Conservation (phyloP, 2,797 vertebrate species). For the Characodon lateralis region DNA sequence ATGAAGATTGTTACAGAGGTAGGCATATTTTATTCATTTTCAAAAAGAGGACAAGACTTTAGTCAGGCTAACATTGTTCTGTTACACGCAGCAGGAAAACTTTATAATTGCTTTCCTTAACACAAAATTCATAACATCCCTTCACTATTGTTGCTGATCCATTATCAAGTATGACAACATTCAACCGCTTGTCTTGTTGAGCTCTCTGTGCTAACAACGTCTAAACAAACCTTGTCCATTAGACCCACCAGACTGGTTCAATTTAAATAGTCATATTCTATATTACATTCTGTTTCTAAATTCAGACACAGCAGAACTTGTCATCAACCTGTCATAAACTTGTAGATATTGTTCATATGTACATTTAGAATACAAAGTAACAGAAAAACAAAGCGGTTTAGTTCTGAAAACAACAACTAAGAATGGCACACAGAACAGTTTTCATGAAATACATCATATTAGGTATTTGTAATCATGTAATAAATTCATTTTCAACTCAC, state of each 20-base stretch:
- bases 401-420: too few species aligned
- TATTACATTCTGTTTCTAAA: not conserved
- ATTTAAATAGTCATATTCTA: not conserved
- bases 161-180: not conserved
- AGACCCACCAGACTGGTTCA: too few species aligned
- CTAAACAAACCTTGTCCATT: too few species aligned
- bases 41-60: not conserved
- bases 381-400: too few species aligned
- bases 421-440: too few species aligned
- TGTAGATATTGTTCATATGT: not conserved
- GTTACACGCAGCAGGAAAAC: not conserved
- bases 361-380: not conserved
- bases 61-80: not conserved
- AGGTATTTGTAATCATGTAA: not conserved
- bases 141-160: not conserved
- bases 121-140: not conserved
- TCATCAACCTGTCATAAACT: not conserved
- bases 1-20: not conserved
- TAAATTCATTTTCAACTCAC: constrained; percentile 70
- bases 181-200: too few species aligned
- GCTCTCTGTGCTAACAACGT: too few species aligned
- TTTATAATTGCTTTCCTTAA: not conserved
- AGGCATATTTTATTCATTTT: not conserved
- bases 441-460: not conserved
- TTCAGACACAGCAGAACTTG: not conserved